Evolutionary conservation across 2,797 vertebrate species (phyloP), one percentile per base, ranked within the genome.

Genomic region (Cetoscarus ocellatus): DNA sequence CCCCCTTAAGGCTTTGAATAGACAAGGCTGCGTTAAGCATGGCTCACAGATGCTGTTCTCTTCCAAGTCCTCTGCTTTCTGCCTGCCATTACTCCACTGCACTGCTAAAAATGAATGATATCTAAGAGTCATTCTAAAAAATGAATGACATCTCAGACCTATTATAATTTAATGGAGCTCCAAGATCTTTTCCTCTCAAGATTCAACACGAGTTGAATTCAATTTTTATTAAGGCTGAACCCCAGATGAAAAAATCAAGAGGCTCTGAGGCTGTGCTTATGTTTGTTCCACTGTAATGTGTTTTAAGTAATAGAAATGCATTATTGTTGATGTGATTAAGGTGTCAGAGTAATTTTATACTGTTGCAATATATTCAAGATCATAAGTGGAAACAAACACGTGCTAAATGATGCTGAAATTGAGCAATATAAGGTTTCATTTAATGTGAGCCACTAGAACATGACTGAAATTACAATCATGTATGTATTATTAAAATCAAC

Each of bases 81-180:
- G 40, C 7, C 12, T 39, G 56, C 59, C 43, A 51, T 73, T 59
- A 77, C 54, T 60, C 27, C 10, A 7, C 73, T 55, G 36, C 44
- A 14, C 62, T 79, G n/a, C 65, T 54, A 40, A 71, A 77, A 82
- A 77, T 67, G 52, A 78, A 65, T 68, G 51, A 78, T 73, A 67
- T 81, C 44, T 58, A 61, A 65, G 64, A 84, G 60, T 66, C 64
- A 59, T 49, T 79, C 55, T 67, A 38, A 86, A 83, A 79, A 67
- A 75, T 75, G 36, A 85, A 86, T 76, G 57, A 79, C 68, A 81
- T 74, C 44, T 80, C 53, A 70, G 43, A 63, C 72, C 75, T 62
- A 74, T 82, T 74, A 77, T 58, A 27, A 72, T 74, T 85, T 69
- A 85, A 82, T 67, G 18, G 58, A 67, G 27, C 72, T 61, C 59